Evolutionary conservation across 30 jellyfish, hydroid and myxozoan species (phyloP).

Genomic region (Hydra vulgaris): DNA sequence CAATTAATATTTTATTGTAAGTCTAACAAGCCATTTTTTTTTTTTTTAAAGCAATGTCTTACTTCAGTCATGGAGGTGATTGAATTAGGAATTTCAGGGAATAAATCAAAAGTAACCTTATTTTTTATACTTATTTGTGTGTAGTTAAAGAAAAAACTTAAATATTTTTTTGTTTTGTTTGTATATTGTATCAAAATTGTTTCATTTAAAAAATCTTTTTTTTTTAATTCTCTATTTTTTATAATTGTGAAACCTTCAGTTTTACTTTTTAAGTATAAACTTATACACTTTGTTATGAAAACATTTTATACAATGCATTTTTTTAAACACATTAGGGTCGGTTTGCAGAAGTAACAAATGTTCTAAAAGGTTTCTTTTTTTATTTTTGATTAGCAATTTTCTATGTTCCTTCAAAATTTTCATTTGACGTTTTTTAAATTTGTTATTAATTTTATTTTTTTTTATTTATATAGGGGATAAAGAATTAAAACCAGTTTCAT

Average conservation of each 20-base stretch:
- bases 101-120: slow-evolving; percentile 59
- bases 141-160: not conserved
- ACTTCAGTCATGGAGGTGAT: slow-evolving; percentile 84
- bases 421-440: no score
- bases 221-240: no score
- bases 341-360: not conserved
- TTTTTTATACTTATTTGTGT: not conserved
- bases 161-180: no score
- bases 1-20: no score
- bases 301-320: no score
- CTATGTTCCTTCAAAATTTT: no score
- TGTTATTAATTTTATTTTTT: not conserved
- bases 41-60: slow-evolving; percentile 60
- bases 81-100: slow-evolving; percentile 92
- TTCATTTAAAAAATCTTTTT: no score
- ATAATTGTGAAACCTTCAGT: no score
- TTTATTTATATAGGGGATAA: slow-evolving; percentile 47
- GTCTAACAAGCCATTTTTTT: no score
- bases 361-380: not conserved
- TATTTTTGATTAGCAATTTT: not conserved
- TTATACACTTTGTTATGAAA: no score
- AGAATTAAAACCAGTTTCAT: slow-evolving; percentile 86
- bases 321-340: not conserved
- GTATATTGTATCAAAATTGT: no score
- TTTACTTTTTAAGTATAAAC: no score